phyloP scores from a whole-genome alignment of 1,140 invertebrate genomes.

The Diorhabda carinulata region DNA sequence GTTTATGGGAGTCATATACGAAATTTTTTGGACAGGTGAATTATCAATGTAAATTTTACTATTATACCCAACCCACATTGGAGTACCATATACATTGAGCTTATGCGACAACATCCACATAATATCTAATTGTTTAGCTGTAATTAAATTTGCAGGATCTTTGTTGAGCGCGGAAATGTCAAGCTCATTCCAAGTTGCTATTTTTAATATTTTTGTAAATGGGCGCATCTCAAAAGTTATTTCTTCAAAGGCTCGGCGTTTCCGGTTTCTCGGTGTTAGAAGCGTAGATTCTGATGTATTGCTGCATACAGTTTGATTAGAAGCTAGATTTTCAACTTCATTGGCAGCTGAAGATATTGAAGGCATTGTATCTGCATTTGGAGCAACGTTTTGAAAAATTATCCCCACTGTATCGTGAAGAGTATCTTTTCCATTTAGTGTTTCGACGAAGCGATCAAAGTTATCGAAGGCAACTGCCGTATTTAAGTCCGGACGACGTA shows the following conservation, averaged over 20 bases:
- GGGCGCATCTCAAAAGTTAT: constrained; percentile 17
- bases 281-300: background rate
- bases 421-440: too few relatives aligned
- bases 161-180: constrained; percentile 15
- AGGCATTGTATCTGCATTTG: background rate
- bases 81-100: background rate
- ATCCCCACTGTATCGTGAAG: too few relatives aligned
- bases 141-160: constrained; percentile 28
- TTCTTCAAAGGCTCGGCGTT: constrained; percentile 19
- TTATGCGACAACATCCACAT: too few relatives aligned
- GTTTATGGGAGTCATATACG: constrained; percentile 31
- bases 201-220: constrained; percentile 22
- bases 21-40: constrained; percentile 14
- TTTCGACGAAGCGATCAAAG: too few relatives aligned
- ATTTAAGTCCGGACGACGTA: too few relatives aligned
- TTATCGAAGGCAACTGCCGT: too few relatives aligned
- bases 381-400: background rate
- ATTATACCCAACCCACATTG: constrained; percentile 39
- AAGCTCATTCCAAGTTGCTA: constrained; percentile 23
- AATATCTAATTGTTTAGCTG: constrained; percentile 9
- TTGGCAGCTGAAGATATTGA: background rate
- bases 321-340: background rate
- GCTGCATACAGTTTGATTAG: background rate
- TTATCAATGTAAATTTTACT: constrained; percentile 19
- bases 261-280: constrained; percentile 11